These are phyloP conservation scores for Diceros bicornis DNA, from an alignment of 2,797 vertebrate genomes.

Conservation along the genomic window DNA sequence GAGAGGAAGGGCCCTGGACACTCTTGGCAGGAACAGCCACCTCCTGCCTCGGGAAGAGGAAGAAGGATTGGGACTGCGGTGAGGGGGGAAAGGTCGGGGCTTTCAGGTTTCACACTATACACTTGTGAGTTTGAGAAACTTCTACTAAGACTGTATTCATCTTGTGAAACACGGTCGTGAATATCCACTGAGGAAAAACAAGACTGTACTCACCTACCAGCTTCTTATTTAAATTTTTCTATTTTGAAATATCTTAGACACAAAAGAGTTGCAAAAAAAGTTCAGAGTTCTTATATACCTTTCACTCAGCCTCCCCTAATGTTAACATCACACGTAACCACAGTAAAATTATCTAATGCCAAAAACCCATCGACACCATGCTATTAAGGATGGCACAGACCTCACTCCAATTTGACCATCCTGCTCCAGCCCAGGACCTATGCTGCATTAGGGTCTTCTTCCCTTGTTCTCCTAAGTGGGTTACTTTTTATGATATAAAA, in stretches of 20 bases:
- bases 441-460: background rate
- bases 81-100: background rate
- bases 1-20: background rate
- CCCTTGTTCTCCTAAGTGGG: background rate
- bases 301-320: background rate
- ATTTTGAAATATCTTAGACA: background rate
- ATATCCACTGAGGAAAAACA: background rate
- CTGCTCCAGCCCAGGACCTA: background rate
- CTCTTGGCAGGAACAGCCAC: background rate
- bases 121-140: background rate
- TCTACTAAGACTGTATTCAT: background rate
- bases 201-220: background rate
- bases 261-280: background rate
- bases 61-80: accelerated
- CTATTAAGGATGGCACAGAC: background rate
- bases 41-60: background rate
- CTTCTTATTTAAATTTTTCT: background rate
- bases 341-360: background rate
- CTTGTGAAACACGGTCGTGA: background rate
- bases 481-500: background rate
- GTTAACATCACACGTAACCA: background rate
- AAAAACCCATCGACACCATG: background rate
- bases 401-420: background rate
- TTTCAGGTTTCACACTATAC: background rate
- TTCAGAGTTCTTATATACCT: background rate